phyloP scores from a whole-genome alignment of 2,888 invertebrate species.

The Metalampra italica region DNA sequence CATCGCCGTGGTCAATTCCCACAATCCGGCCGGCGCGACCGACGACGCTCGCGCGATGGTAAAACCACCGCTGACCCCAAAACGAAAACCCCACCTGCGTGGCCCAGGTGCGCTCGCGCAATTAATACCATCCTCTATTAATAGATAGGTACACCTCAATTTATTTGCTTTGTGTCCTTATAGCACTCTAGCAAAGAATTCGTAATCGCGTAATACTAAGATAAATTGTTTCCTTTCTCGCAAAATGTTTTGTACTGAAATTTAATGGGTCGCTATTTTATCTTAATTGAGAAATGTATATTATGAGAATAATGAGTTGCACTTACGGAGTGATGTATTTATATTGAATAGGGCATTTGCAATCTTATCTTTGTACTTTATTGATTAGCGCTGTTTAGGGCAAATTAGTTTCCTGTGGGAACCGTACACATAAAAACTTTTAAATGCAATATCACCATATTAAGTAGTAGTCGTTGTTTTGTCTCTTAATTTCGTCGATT shows the following conservation, averaged over 20 bases:
- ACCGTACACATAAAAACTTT: slow-evolving; percentile 11
- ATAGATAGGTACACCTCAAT: slow-evolving; percentile 52
- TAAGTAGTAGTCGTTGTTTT: no score
- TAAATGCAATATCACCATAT: no score
- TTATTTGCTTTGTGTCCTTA: slow-evolving; percentile 60
- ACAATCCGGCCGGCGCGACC: slow-evolving; percentile 31
- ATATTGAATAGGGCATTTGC: slow-evolving; percentile 53
- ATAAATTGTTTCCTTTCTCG: slow-evolving; percentile 45
- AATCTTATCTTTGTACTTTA: slow-evolving; percentile 53
- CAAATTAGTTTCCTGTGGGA: slow-evolving; percentile 57
- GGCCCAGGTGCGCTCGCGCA: slow-evolving; percentile 67
- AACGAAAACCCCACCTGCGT: slow-evolving; percentile 65
- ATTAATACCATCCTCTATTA: slow-evolving; percentile 68
- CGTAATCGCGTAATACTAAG: slow-evolving; percentile 31
- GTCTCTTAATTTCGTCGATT: no score
- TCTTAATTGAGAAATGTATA: slow-evolving; percentile 55
- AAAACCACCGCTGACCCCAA: slow-evolving; percentile 67
- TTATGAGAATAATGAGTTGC: slow-evolving; percentile 33
- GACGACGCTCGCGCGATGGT: slow-evolving; percentile 38
- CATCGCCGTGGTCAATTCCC: slow-evolving; percentile 44
- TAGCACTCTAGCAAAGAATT: slow-evolving; percentile 33
- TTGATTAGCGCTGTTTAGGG: slow-evolving; percentile 35
- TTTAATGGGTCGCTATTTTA: slow-evolving; percentile 45
- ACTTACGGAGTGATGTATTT: slow-evolving; percentile 41
- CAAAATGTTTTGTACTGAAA: slow-evolving; percentile 36